Evolutionary conservation across 2,888 invertebrate species (phyloP).

Genomic region (Eupithecia abbreviata): DNA sequence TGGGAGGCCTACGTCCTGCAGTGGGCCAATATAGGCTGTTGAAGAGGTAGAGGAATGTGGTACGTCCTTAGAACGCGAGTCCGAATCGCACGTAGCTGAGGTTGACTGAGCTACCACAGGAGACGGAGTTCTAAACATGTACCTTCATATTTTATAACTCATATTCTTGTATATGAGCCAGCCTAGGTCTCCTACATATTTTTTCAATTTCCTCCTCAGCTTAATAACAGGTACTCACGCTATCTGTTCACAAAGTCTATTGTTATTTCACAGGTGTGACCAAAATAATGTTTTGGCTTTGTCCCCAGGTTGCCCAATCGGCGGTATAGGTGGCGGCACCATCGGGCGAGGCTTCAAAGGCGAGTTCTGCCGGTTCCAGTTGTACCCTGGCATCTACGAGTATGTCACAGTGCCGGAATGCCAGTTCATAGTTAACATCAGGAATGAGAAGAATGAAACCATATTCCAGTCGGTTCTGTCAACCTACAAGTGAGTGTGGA

Average conservation of each 20-base stretch:
- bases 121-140: no score
- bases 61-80: neutral
- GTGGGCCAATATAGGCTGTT: no score
- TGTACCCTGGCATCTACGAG: constrained; percentile 94
- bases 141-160: no score
- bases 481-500: constrained; percentile 85
- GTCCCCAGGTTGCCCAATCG: constrained; percentile 84
- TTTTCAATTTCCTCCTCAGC: no score
- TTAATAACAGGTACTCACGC: no score
- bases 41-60: neutral
- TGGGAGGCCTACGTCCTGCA: no score
- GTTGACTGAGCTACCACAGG: neutral
- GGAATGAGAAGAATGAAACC: constrained; percentile 86
- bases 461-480: constrained; percentile 92
- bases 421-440: constrained; percentile 95
- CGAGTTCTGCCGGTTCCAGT: constrained; percentile 95
- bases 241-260: no score
- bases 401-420: constrained; percentile 92
- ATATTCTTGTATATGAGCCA: no score
- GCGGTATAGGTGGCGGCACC: constrained; percentile 84
- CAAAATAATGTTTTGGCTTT: no score
- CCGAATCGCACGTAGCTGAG: neutral
- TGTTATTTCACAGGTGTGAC: no score
- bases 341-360: constrained; percentile 96
- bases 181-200: no score